phyloP scores from a whole-genome alignment of 1,140 invertebrate species.

The Meloidogyne exigua region DNA sequence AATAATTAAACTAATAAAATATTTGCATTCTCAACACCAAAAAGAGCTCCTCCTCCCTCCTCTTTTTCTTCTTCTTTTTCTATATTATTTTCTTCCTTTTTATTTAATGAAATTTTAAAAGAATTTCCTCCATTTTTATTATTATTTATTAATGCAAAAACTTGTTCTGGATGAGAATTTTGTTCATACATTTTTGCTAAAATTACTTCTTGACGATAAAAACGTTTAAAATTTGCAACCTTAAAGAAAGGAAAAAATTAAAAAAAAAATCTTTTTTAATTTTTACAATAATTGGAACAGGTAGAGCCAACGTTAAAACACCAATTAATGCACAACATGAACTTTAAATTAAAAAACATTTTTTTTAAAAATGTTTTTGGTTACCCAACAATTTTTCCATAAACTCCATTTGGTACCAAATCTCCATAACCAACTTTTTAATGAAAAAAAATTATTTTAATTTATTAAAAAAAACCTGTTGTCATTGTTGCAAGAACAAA shows the following conservation, averaged over 20 bases:
- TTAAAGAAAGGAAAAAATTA: conserved; percentile 17
- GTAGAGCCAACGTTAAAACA: conserved; percentile 84
- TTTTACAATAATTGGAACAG: conserved; percentile 87
- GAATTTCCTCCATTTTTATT: not conserved
- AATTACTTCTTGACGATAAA: conserved; percentile 61
- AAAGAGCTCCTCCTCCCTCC: not conserved
- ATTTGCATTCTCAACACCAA: not conserved
- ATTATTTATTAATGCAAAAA: not conserved
- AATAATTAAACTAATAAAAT: not conserved
- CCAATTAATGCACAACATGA: conserved; percentile 83
- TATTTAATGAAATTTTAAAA: not conserved
- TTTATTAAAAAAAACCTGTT: conserved; percentile 46
- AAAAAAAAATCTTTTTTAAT: conserved; percentile 66
- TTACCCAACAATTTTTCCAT: conserved; percentile 76
- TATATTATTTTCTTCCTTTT: not conserved
- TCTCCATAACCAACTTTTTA: conserved; percentile 55
- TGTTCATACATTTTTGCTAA: conserved; percentile 53
- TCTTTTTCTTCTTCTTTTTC: not conserved
- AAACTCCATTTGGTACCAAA: conserved; percentile 75
- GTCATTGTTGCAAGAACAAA: conserved; percentile 73
- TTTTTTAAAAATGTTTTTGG: not conserved
- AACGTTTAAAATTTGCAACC: conserved; percentile 63
- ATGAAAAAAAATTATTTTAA: not conserved
- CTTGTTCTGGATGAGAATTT: conserved; percentile 62
- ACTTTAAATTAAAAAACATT: conserved; percentile 72